A percentile compares a stretch with the other conserved stretches of the same genome.
Conservation (phyloP, 1,140 invertebrate species). For the Rhagoletis pomonella region DNA sequence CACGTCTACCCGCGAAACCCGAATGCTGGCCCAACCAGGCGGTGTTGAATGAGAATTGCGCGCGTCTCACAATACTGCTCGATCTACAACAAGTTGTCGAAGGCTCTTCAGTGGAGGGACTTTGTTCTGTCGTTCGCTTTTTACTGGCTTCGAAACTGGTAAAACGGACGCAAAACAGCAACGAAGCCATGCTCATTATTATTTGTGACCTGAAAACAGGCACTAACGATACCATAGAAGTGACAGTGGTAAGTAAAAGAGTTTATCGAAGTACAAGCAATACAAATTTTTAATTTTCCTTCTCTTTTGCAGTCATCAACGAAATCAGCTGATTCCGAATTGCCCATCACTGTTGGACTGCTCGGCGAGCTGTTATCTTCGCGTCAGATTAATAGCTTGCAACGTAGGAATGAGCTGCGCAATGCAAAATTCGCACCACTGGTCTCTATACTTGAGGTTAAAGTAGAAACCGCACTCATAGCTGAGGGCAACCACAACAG, state of each 20-base stretch:
- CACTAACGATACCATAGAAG: conserved; percentile 88
- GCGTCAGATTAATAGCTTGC: conserved; percentile 74
- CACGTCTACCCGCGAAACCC: conserved; percentile 82
- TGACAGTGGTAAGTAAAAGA: conserved; percentile 84
- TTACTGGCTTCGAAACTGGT: conserved; percentile 79
- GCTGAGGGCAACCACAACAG: conserved; percentile 68
- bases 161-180: conserved; percentile 62
- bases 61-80: conserved; percentile 82
- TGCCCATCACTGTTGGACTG: conserved; percentile 79
- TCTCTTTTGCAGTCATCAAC: conserved; percentile 73
- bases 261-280: background rate
- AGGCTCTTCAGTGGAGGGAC: conserved; percentile 83
- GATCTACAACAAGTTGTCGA: conserved; percentile 79
- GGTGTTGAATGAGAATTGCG: conserved; percentile 82
- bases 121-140: conserved; percentile 81
- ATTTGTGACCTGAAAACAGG: conserved; percentile 87
- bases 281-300: background rate
- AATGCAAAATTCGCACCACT: conserved; percentile 79
- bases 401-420: conserved; percentile 65
- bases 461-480: conserved; percentile 75
- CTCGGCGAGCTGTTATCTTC: conserved; percentile 84
- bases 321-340: conserved; percentile 75
- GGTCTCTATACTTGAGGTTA: conserved; percentile 86
- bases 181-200: conserved; percentile 79
- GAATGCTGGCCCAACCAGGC: conserved; percentile 88